Evolutionary conservation across 2,888 invertebrate genomes (phyloP).

Genomic region (Xestia rhomboidea): DNA sequence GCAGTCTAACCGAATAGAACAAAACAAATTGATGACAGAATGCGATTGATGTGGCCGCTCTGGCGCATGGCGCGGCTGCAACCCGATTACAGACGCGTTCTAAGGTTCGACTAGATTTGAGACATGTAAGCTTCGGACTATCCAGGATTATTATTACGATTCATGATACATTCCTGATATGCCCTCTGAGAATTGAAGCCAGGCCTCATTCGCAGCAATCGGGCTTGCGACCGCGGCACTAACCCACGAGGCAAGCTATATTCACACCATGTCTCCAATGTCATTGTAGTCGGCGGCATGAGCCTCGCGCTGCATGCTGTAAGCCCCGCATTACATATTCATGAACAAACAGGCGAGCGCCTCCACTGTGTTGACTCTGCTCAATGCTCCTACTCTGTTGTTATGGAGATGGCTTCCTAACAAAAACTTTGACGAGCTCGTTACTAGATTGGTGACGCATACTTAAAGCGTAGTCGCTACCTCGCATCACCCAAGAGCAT

Average conservation of each 20-base stretch:
- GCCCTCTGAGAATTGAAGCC: background rate
- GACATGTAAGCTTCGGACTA: background rate
- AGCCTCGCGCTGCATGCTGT: background rate
- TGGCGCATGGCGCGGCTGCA: background rate
- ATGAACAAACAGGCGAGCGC: background rate
- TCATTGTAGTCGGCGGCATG: background rate
- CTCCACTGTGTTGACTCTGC: background rate
- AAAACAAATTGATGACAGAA: background rate
- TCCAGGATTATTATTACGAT: background rate
- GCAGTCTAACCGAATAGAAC: background rate
- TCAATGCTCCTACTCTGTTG: conserved; percentile 5
- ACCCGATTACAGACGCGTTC: background rate
- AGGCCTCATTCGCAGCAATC: background rate
- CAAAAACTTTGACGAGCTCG: conserved; percentile 13
- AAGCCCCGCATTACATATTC: background rate
- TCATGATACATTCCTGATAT: background rate
- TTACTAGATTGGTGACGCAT: background rate
- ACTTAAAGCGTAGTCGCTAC: conserved; percentile 1
- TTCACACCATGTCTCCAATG: background rate
- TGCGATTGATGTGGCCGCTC: background rate
- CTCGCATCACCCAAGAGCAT: background rate
- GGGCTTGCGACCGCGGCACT: background rate
- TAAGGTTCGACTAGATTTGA: conserved; percentile 1
- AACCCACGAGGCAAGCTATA: background rate
- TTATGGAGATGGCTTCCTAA: conserved; percentile 25